Conservation (phyloP, 2,113 vertebrate genomes). For the Pyxicephalus adspersus region DNA sequence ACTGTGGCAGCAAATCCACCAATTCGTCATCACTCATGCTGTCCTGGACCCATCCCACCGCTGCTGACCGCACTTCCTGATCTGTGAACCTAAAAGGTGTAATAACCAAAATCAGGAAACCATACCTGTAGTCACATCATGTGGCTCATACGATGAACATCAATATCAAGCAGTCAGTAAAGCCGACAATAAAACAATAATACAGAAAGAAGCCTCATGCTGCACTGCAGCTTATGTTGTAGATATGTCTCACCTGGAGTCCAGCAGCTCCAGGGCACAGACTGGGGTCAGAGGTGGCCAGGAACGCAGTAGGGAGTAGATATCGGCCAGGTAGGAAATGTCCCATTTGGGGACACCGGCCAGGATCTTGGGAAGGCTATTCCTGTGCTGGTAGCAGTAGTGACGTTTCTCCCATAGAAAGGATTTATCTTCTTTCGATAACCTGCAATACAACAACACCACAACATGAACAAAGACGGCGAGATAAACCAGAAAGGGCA, state of each 20-base stretch:
- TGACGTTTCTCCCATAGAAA: conserved; percentile 91
- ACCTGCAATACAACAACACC: conserved; percentile 68
- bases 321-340: conserved; percentile 87
- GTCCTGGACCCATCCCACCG: conserved; percentile 89
- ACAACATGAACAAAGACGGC: neutral
- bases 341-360: conserved; percentile 92
- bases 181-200: too few species aligned
- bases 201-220: too few species aligned
- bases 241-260: conserved; percentile 77
- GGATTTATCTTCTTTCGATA: conserved; percentile 86
- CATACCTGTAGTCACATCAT: too few species aligned
- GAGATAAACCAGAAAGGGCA: neutral
- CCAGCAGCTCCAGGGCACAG: conserved; percentile 89
- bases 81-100: conserved; percentile 91
- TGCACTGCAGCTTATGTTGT: too few species aligned
- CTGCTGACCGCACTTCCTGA: conserved; percentile 85
- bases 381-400: conserved; percentile 78
- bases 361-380: conserved; percentile 89
- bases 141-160: too few species aligned
- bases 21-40: conserved; percentile 91
- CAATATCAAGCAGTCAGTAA: too few species aligned
- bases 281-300: conserved; percentile 87
- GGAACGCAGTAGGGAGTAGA: conserved; percentile 84
- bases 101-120: neutral
- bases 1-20: conserved; percentile 91